Percentiles rank a stretch among this genome's conserved stretches.
Conservation (phyloP, 2,797 vertebrate species). For the Argya squamiceps region DNA sequence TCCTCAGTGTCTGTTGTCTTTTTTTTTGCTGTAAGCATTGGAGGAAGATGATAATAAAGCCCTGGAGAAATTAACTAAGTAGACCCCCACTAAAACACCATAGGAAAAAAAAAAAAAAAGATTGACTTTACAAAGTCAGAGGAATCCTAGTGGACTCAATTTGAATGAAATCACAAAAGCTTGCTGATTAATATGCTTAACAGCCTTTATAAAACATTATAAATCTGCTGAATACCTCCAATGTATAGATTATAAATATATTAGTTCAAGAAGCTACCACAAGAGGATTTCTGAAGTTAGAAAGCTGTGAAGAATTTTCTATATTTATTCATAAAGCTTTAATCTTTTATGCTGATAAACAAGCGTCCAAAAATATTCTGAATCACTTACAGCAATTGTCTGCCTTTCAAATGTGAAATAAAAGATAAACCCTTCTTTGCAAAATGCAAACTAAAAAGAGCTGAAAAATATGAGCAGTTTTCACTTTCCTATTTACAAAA, state of each 20-base stretch:
- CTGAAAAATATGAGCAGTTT: not conserved
- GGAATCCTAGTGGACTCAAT: not conserved
- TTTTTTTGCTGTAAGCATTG: not conserved
- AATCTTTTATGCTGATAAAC: constrained; percentile 29
- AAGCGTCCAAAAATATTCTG: not conserved
- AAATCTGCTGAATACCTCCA: not conserved
- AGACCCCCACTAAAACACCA: not conserved
- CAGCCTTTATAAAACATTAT: not conserved
- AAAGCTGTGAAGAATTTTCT: constrained; percentile 6
- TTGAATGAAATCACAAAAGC: constrained; percentile 2
- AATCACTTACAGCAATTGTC: constrained; percentile 7
- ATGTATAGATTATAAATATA: constrained; percentile 13
- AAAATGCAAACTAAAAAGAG: not conserved
- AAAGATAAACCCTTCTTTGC: not conserved
- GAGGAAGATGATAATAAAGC: not conserved
- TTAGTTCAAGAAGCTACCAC: not conserved
- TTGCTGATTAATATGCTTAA: not conserved
- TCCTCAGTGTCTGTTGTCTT: not conserved
- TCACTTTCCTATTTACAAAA: not conserved
- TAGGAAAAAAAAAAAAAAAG: not conserved
- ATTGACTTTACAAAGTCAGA: not conserved
- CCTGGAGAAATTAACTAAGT: not conserved
- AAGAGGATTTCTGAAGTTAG: constrained; percentile 13
- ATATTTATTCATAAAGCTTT: constrained; percentile 20
- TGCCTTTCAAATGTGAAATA: constrained; percentile 20